A percentile compares a stretch with the other conserved stretches of the same genome.
Conservation (phyloP, 2,113 vertebrate species). For the Silurus asotus region DNA sequence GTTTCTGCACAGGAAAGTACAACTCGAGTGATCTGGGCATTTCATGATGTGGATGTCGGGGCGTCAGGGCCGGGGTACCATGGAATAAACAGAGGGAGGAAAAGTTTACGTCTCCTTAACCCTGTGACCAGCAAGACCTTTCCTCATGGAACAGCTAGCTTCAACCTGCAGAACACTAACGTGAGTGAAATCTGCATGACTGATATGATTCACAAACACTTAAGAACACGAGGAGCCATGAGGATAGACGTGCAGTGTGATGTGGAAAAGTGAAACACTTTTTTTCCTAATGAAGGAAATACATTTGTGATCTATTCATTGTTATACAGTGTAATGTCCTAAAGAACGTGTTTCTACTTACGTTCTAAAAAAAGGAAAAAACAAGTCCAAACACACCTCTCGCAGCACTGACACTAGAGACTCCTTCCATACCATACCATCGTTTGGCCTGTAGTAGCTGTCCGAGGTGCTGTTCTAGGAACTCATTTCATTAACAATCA, state of each 20-base stretch:
- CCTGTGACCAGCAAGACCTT: constrained; percentile 67
- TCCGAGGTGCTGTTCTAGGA: neutral
- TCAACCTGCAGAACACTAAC: constrained; percentile 78
- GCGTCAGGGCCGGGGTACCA: constrained; percentile 78
- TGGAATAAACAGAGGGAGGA: constrained; percentile 77
- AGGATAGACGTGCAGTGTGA: no score
- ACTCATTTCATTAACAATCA: neutral
- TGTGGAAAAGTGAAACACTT: no score
- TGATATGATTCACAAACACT: no score
- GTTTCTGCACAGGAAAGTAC: constrained; percentile 77
- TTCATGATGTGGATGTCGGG: constrained; percentile 77
- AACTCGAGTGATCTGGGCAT: constrained; percentile 84
- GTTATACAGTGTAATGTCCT: no score
- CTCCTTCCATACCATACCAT: neutral
- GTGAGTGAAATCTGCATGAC: constrained; percentile 68
- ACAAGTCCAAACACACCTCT: neutral
- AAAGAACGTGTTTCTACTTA: no score
- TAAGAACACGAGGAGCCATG: no score
- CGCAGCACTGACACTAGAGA: neutral
- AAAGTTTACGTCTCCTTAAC: constrained; percentile 81
- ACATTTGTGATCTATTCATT: no score
- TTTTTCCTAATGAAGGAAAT: no score
- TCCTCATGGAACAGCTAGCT: constrained; percentile 62
- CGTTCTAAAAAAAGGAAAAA: no score
- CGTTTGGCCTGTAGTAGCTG: neutral